A percentile compares a stretch with the other conserved stretches of the same genome.
Evolutionary conservation across 1,140 invertebrate genomes (phyloP).

Genomic region (Hesperophylax magnus): DNA sequence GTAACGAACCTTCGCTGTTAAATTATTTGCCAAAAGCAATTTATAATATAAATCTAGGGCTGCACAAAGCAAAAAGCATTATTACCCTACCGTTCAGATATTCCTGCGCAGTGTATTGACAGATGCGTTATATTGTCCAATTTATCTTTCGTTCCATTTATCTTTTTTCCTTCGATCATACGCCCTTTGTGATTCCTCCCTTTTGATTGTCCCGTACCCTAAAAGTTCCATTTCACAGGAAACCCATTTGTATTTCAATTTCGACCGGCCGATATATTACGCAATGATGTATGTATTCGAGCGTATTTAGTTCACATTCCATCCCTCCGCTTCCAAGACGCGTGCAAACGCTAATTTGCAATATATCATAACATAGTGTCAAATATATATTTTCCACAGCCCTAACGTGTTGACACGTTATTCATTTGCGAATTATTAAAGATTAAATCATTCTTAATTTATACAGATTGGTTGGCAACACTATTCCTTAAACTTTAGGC

Average conservation of each 20-base stretch:
- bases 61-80: background rate
- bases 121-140: slow-evolving; percentile 48
- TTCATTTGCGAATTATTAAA: no score
- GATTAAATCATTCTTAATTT: no score
- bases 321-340: background rate
- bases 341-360: background rate
- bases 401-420: no score
- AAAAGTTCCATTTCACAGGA: slow-evolving; percentile 33
- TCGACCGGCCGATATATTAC: slow-evolving; percentile 9
- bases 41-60: no score
- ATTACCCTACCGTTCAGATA: background rate
- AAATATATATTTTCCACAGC: no score
- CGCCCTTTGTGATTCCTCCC: slow-evolving; percentile 40
- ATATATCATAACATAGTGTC: no score
- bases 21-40: no score
- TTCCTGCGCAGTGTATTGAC: slow-evolving; percentile 40
- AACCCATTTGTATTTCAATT: slow-evolving; percentile 43
- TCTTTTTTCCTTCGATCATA: slow-evolving; percentile 38
- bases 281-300: slow-evolving; percentile 21
- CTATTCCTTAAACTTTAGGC: no score
- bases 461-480: no score
- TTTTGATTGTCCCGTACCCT: slow-evolving; percentile 28
- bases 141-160: slow-evolving; percentile 50
- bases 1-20: no score
- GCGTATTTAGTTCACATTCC: slow-evolving; percentile 14